Evolutionary conservation across 2,888 invertebrate species (phyloP).

Genomic region (Apotomis capreana): DNA sequence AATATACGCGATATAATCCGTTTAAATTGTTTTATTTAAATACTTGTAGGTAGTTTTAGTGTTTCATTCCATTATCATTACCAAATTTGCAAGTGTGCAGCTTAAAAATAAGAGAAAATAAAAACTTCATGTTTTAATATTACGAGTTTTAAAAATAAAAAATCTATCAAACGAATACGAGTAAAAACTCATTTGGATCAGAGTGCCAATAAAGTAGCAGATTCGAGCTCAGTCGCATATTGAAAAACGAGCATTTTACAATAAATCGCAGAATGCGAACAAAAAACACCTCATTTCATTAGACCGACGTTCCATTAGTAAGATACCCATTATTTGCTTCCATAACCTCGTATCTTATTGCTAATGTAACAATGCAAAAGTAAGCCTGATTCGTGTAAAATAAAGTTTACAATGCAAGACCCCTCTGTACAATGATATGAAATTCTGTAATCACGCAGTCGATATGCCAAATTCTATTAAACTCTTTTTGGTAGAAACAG

Average conservation of each 20-base stretch:
- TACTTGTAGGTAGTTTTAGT: too few species aligned
- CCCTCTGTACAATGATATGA: not conserved
- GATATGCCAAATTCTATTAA: conserved; percentile 78
- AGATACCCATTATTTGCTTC: conserved; percentile 51
- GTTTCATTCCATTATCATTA: too few species aligned
- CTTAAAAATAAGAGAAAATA: too few species aligned
- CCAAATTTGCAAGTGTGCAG: too few species aligned
- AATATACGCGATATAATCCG: too few species aligned
- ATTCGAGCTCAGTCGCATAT: conserved; percentile 62
- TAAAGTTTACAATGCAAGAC: not conserved
- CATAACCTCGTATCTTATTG: conserved; percentile 6
- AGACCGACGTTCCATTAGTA: conserved; percentile 77
- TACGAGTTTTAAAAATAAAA: conserved; percentile 4
- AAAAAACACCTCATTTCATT: conserved; percentile 79
- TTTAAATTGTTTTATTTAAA: too few species aligned
- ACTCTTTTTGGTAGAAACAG: conserved; percentile 64
- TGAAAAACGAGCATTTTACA: conserved; percentile 71
- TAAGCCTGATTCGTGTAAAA: not conserved
- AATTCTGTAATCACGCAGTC: conserved; percentile 1
- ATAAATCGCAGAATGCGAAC: conserved; percentile 71
- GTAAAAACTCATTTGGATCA: conserved; percentile 36
- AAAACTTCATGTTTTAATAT: too few species aligned
- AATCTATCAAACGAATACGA: conserved; percentile 27
- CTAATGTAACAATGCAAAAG: not conserved
- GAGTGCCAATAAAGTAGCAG: conserved; percentile 49